Conservation (phyloP, 2,797 vertebrate species). For the Sebastes hubbsi region DNA sequence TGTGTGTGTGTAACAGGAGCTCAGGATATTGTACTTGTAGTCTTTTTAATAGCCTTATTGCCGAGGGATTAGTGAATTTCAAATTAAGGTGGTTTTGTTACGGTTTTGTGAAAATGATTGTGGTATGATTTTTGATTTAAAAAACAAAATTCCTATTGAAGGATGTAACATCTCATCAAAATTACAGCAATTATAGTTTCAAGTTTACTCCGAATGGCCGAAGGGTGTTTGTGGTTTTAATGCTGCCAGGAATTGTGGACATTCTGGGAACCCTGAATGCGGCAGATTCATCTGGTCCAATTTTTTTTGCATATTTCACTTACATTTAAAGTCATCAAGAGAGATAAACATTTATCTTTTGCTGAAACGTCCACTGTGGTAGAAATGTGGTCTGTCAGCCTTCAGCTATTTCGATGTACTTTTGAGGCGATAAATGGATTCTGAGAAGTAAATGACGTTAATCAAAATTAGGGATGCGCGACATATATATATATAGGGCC, state of each 20-base stretch:
- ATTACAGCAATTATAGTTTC: background rate
- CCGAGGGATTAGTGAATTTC: slow-evolving; percentile 68
- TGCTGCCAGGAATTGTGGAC: background rate
- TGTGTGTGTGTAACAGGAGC: slow-evolving; percentile 24
- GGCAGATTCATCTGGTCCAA: background rate
- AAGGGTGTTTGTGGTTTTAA: background rate
- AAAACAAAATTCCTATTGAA: background rate
- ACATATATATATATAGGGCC: too few relatives aligned
- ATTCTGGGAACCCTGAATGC: background rate
- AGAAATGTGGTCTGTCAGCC: background rate
- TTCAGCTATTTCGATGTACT: background rate
- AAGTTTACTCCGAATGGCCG: background rate
- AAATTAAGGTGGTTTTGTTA: slow-evolving; percentile 60
- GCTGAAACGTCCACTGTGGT: background rate
- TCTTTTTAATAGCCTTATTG: slow-evolving; percentile 71
- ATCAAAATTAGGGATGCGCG: background rate
- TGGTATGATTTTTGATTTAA: slow-evolving; percentile 27
- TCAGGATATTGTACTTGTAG: slow-evolving; percentile 70
- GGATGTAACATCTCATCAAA: background rate
- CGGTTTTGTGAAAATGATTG: slow-evolving; percentile 46
- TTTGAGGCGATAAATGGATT: background rate
- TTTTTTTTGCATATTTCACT: background rate
- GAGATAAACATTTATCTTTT: background rate
- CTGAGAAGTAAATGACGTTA: background rate
- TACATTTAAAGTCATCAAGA: background rate